Base-by-base conservation (phyloP, 2,888 invertebrate species). In the Athripsodes cinereus region DNA sequence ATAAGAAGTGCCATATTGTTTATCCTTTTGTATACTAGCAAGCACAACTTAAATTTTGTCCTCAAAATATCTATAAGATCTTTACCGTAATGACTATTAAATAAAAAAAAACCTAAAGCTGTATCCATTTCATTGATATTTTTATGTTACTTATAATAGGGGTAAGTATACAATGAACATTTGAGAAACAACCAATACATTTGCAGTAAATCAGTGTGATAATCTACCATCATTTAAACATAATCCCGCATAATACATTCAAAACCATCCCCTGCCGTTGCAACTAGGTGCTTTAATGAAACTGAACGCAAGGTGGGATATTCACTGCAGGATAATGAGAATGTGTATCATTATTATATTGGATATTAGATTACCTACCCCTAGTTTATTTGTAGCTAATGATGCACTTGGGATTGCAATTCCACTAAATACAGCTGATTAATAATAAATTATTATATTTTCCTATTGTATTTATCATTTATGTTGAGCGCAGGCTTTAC, bases 151-250 rank as follows among this genome's bases (percentile, higher is more conserved):
- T 26, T 26, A 10, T 26, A 26, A 26, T 26, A 6, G 26, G 26
- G 5, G 3, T 3, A 26, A 3, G 10, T 26, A 6, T 6, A 26
- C 3, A 26, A 3, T 8, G 2, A 40, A 40, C 5, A n/a, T 13
- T 40, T 40, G 40, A 40, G 40, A 40, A 40, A n/a, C 40, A 40
- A 5, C 16, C 8, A 16, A 13, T 40, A n/a, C 57, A 20, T 52
- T 19, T 22, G 22, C 53, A 49, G 26, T 57, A 57, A 57, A 57
- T 57, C 53, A 53, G 47, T 35, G 40, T 44, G 6, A 22, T 57
- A 49, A 55, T 55, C 49, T 47, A 22, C 34, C 22, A 16, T 35
- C 49, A 53, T 48, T 57, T 8, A 40, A 40, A 40, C 40, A 40
- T 40, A 40, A 40, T 40, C 40, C 40, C 13, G n/a, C 40, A 16